A percentile compares a stretch with the other conserved stretches of the same genome.
phyloP scores from a whole-genome alignment of 2,888 invertebrate genomes.

The Lithophane ornitopus region DNA sequence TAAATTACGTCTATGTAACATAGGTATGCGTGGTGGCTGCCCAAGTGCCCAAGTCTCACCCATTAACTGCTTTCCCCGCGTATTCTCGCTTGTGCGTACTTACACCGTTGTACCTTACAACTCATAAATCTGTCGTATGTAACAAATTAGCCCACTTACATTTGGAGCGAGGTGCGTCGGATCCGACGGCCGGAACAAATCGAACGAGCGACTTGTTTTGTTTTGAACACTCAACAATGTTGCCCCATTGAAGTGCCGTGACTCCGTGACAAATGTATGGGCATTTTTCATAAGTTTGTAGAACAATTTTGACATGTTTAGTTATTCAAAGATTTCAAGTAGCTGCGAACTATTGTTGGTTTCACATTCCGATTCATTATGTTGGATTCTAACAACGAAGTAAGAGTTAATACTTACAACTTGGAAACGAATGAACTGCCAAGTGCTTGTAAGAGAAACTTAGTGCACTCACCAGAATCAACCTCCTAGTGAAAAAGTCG shows the following conservation, averaged over 20 bases:
- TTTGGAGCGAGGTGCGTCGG: constrained; percentile 66
- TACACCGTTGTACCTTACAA: constrained; percentile 62
- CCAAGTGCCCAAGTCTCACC: constrained; percentile 67
- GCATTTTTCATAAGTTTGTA: constrained; percentile 71
- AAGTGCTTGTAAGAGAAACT: constrained; percentile 31
- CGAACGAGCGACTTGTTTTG: constrained; percentile 74
- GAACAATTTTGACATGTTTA: constrained; percentile 53
- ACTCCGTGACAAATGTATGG: constrained; percentile 79
- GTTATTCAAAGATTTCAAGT: constrained; percentile 60
- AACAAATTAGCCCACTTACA: constrained; percentile 78
- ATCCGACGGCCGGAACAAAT: constrained; percentile 79
- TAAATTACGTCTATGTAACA: constrained; percentile 49
- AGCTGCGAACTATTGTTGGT: constrained; percentile 48
- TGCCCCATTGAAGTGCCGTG: constrained; percentile 76
- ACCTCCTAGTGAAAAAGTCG: not conserved
- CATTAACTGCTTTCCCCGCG: constrained; percentile 79
- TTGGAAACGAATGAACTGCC: constrained; percentile 25
- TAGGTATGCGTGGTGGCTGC: constrained; percentile 50
- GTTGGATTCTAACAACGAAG: constrained; percentile 33
- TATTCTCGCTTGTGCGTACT: constrained; percentile 34
- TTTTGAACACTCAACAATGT: constrained; percentile 78
- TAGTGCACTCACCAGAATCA: not conserved
- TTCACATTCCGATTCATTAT: constrained; percentile 60
- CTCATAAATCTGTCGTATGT: constrained; percentile 83
- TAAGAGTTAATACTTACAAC: constrained; percentile 49